Evolutionary conservation across 2,888 invertebrate species (phyloP).

Genomic region (Melikaiella ostensackeni): DNA sequence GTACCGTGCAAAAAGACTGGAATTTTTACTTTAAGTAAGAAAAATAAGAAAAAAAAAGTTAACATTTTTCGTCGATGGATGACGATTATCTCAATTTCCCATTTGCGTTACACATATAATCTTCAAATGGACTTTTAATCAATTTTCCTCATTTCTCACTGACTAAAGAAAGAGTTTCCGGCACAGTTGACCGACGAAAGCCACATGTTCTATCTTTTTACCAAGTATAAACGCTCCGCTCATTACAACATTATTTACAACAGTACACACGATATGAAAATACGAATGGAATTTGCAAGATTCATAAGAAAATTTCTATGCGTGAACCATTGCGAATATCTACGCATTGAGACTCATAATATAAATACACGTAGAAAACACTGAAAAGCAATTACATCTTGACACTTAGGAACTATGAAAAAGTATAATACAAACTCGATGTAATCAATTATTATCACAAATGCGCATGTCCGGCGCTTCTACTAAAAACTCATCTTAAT

Average conservation of each 20-base stretch:
- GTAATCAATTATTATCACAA: constrained; percentile 52
- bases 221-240: constrained; percentile 31
- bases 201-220: constrained; percentile 59
- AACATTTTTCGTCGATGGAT: not conserved
- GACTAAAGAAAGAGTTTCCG: constrained; percentile 57
- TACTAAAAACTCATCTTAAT: constrained; percentile 38
- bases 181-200: constrained; percentile 58
- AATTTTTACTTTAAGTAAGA: constrained; percentile 51
- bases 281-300: constrained; percentile 39
- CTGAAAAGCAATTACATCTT: constrained; percentile 59
- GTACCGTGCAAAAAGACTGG: constrained; percentile 60
- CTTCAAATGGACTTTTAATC: constrained; percentile 64
- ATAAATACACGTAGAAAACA: constrained; percentile 45
- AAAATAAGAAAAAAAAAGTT: constrained; percentile 8
- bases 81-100: constrained; percentile 47
- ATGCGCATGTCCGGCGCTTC: constrained; percentile 42
- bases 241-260: constrained; percentile 39
- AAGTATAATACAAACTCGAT: constrained; percentile 57
- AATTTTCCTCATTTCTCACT: constrained; percentile 58
- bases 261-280: constrained; percentile 39
- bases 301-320: constrained; percentile 25
- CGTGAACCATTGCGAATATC: constrained; percentile 14
- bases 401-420: constrained; percentile 65
- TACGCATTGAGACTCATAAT: not conserved
- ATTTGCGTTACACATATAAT: constrained; percentile 63